Percentiles rank a stretch among this genome's conserved stretches.
phyloP scores from a whole-genome alignment of 2,797 vertebrate genomes.

The Argyrosomus regius region DNA sequence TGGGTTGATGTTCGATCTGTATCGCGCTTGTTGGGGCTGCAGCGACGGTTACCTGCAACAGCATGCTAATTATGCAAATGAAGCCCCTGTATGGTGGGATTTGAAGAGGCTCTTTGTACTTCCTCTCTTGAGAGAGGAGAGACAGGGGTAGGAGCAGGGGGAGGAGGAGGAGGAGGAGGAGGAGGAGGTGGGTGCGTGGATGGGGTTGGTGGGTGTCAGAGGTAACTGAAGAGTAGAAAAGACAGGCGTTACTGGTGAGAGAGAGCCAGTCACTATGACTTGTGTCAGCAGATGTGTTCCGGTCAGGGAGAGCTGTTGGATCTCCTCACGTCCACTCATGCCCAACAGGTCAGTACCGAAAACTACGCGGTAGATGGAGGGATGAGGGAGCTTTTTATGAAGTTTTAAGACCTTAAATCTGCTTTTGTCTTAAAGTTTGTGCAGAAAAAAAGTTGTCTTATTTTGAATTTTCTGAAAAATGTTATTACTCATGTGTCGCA shows the following conservation, averaged over 20 bases:
- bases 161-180: not conserved
- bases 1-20: conserved; percentile 22
- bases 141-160: conserved; percentile 1
- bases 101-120: conserved; percentile 78
- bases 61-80: conserved; percentile 76
- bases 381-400: not conserved
- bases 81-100: conserved; percentile 36
- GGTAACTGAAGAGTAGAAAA: conserved; percentile 62
- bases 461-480: too few species aligned
- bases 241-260: conserved; percentile 27
- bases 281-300: conserved; percentile 56
- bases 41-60: conserved; percentile 60
- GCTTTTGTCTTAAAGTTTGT: not conserved
- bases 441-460: too few species aligned
- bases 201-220: conserved; percentile 22
- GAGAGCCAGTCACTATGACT: conserved; percentile 55
- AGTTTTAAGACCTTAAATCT: not conserved
- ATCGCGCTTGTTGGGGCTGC: not conserved
- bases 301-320: conserved; percentile 50
- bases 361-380: not conserved
- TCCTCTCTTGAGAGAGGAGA: conserved; percentile 47
- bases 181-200: not conserved
- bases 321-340: conserved; percentile 25
- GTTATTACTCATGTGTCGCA: not conserved
- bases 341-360: conserved; percentile 61